A percentile compares a stretch with the other conserved stretches of the same genome.
Evolutionary conservation across 2,888 invertebrate genomes (phyloP).

Genomic region (Catocala sponsa): DNA sequence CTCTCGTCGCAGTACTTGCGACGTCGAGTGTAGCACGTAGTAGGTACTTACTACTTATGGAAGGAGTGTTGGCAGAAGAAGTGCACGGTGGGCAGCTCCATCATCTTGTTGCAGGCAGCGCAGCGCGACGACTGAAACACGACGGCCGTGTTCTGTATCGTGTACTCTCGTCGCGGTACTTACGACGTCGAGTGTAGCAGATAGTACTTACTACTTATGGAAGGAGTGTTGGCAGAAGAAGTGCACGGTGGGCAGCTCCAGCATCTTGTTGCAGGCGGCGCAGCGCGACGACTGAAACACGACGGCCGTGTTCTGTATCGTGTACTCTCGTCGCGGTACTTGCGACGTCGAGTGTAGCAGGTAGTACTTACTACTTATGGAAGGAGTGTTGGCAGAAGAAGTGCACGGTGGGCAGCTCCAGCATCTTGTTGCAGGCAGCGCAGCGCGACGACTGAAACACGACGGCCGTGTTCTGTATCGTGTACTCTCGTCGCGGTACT

Average conservation of each 20-base stretch:
- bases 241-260: too few relatives aligned
- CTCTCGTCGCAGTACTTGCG: conserved; percentile 92
- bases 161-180: not conserved
- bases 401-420: conserved; percentile 97
- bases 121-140: conserved; percentile 96
- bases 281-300: not conserved
- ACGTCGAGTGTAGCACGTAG: too few relatives aligned
- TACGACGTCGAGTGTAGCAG: too few relatives aligned
- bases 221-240: too few relatives aligned
- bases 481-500: conserved; percentile 93
- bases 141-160: conserved; percentile 53
- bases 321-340: conserved; percentile 93
- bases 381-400: conserved; percentile 98
- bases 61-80: conserved; percentile 98
- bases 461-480: conserved; percentile 91
- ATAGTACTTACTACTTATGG: too few relatives aligned
- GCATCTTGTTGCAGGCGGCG: too few relatives aligned
- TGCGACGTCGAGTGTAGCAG: conserved; percentile 53
- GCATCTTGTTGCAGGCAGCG: conserved; percentile 94
- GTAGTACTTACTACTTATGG: conserved; percentile 93
- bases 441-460: conserved; percentile 96
- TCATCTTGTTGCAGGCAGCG: conserved; percentile 94
- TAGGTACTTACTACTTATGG: conserved; percentile 95
- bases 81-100: conserved; percentile 97
- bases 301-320: conserved; percentile 90